Base-by-base conservation (phyloP, 2,888 invertebrate genomes). In the Vesta saturnalis region DNA sequence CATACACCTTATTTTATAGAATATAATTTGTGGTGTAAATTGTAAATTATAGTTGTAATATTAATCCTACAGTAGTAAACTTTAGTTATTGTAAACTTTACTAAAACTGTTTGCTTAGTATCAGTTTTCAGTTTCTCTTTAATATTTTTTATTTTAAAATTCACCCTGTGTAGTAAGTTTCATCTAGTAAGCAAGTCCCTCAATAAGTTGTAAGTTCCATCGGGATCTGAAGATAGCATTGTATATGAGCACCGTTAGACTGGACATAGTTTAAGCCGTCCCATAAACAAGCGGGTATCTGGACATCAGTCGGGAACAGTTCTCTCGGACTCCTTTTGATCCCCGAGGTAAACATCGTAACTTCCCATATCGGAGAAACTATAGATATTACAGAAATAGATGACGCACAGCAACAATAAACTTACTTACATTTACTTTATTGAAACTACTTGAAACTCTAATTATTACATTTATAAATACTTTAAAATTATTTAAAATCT, bases 191-290 rank as follows among this genome's bases (percentile, higher is more conserved):
- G 74, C 72, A 74, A 73, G 74, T 71, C 73, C 72, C 71, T 73
- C 72, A 74, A 76, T 77, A 76, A 77, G 77, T 76, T 76, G 76
- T 70, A 74, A 76, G 78, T 78, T 80, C 83, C 82, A 76, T 78
- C 78, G 83, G 82, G 82, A 82, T 82, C 81, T 80, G 81, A 81
- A 83, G 83, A 83, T 84, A 84, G 83, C 83, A 82, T 83, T 83
- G 83, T 83, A 83, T 84, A 84, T 82, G 83, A 82, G 83, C 80
- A 80, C 82, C 82, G 83, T 83, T 84, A 83, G 83, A 83, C 82
- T 83, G 83, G 83, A 83, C 84, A 82, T 83, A 83, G 83, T 83
- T 84, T 83, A 84, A 83, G 83, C 83, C 83, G 80, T 83, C 82
- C 78, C 83, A 83, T 84, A 84, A 84, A 84, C 82, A 83, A 84